Conservation (phyloP, 2,888 invertebrate genomes). For the Papilio gigon region DNA sequence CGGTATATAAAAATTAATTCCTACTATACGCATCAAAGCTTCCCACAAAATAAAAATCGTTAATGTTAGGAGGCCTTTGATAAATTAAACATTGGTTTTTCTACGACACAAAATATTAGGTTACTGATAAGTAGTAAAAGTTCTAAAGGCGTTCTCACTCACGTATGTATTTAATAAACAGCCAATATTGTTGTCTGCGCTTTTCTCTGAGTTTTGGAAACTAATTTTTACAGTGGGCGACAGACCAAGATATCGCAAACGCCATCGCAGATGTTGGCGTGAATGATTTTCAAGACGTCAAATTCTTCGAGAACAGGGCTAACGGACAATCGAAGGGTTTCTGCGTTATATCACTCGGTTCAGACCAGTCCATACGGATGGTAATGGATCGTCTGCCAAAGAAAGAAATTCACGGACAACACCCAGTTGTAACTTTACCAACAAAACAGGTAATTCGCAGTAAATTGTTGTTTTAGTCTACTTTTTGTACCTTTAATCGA, state of each 20-base stretch:
- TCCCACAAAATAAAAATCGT: background rate
- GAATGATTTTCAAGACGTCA: constrained; percentile 97
- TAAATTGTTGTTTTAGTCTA: background rate
- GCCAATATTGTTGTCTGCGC: constrained; percentile 49
- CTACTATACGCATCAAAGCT: background rate
- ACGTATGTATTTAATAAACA: constrained; percentile 50
- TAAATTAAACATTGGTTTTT: background rate
- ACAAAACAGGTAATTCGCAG: constrained; percentile 89
- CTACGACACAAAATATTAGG: background rate
- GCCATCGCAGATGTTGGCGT: constrained; percentile 94
- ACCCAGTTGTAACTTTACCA: constrained; percentile 96
- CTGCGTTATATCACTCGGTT: constrained; percentile 96
- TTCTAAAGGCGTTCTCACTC: constrained; percentile 43
- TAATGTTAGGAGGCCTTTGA: background rate
- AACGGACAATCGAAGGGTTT: constrained; percentile 99
- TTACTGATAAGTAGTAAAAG: background rate
- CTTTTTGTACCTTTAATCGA: constrained; percentile 1
- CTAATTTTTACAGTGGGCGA: constrained; percentile 93
- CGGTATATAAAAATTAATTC: background rate
- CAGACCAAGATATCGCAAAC: constrained; percentile 97
- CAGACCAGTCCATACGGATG: constrained; percentile 93
- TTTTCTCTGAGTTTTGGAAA: constrained; percentile 65
- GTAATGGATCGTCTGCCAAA: constrained; percentile 97
- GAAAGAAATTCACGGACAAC: constrained; percentile 97
- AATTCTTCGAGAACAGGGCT: constrained; percentile 99